phyloP scores from a whole-genome alignment of 2,888 invertebrate genomes.

The Galeopsomyia nigrocyanea region DNA sequence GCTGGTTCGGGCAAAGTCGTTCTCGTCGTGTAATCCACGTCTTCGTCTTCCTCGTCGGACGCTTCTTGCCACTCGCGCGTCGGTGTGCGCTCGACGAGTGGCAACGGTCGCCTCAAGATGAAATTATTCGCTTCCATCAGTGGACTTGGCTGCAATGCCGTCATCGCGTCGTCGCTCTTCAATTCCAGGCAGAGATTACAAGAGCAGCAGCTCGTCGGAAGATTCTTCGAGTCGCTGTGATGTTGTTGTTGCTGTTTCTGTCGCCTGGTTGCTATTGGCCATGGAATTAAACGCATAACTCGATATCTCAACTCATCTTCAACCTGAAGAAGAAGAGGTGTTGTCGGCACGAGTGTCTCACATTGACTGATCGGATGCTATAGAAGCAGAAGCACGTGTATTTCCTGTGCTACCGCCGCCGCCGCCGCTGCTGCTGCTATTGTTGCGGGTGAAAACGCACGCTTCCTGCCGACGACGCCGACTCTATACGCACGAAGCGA shows the following conservation, averaged over 20 bases:
- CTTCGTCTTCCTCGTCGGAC: conserved; percentile 57
- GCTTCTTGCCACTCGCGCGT: conserved; percentile 61
- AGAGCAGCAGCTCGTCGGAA: conserved; percentile 77
- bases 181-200: conserved; percentile 84
- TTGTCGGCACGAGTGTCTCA: no score
- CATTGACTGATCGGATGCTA: no score
- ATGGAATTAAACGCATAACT: not conserved
- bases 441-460: no score
- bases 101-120: conserved; percentile 66
- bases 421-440: no score
- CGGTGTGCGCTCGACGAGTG: conserved; percentile 57
- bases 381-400: no score
- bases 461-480: no score
- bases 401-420: no score
- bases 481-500: no score
- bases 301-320: no score
- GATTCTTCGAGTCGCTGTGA: not conserved
- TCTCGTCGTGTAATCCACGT: not conserved
- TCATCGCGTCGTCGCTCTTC: conserved; percentile 69
- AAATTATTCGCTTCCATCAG: conserved; percentile 63
- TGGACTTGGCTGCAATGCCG: conserved; percentile 13
- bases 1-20: not conserved
- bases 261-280: not conserved
- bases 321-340: no score
- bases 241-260: no score